phyloP scores from a whole-genome alignment of 64 coral and sea anemone genomes.

The Porites lutea region DNA sequence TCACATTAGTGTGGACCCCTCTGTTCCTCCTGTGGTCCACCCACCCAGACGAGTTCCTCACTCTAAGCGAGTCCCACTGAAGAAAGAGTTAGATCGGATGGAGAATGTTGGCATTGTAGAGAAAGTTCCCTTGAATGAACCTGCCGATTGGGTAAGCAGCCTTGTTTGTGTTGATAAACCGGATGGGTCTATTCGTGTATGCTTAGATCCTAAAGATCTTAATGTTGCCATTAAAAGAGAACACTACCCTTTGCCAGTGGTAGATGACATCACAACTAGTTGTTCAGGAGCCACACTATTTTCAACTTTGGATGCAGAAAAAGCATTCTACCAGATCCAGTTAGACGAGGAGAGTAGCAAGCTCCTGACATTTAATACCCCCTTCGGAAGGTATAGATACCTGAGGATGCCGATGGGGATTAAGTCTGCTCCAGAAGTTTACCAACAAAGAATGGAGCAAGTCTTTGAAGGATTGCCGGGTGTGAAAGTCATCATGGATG shows the following conservation, averaged over 20 bases:
- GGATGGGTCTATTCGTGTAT: constrained; percentile 11
- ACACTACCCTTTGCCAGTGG: constrained; percentile 59
- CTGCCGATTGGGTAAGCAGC: too few relatives aligned
- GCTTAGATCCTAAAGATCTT: constrained; percentile 52
- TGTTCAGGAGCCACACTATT: constrained; percentile 34
- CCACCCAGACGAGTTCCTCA: too few relatives aligned
- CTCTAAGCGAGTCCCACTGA: too few relatives aligned
- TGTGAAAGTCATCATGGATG: too few relatives aligned
- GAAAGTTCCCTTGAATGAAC: too few relatives aligned
- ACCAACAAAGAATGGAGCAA: constrained; percentile 5
- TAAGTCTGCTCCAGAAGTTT: constrained; percentile 19
- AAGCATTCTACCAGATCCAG: constrained; percentile 8
- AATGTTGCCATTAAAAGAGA: constrained; percentile 59
- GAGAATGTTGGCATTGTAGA: too few relatives aligned
- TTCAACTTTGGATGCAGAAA: constrained; percentile 53
- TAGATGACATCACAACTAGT: constrained; percentile 57
- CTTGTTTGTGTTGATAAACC: too few relatives aligned
- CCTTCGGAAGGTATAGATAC: constrained; percentile 6
- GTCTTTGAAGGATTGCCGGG: neutral
- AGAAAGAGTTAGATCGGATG: too few relatives aligned
- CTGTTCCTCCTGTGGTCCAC: too few relatives aligned
- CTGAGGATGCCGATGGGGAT: constrained; percentile 26
- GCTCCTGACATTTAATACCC: neutral
- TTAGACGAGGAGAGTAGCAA: too few relatives aligned
- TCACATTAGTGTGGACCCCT: too few relatives aligned